These are phyloP conservation scores for Emydoidea blandingii DNA, from an alignment of 2,797 vertebrate genomes.

Conservation along the genomic window DNA sequence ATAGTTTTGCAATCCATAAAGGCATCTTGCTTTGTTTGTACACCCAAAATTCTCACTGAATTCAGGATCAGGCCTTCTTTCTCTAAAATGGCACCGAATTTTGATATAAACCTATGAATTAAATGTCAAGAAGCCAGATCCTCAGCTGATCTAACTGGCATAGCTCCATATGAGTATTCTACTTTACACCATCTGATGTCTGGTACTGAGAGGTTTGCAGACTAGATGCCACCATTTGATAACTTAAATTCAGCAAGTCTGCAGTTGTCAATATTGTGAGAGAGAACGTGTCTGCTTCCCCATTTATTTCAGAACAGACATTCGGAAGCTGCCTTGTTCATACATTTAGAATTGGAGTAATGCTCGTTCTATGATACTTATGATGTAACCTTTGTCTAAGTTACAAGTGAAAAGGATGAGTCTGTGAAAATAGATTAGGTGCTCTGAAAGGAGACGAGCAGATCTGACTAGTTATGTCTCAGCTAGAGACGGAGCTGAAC, in stretches of 20 bases:
- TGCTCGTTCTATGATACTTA: background rate
- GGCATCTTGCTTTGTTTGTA: background rate
- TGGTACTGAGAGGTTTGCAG: background rate
- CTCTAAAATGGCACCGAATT: slow-evolving; percentile 1
- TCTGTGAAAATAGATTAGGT: background rate
- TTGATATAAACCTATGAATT: background rate
- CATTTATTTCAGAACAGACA: background rate
- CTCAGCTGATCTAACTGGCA: background rate
- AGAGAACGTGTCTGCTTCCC: background rate
- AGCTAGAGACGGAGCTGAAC: background rate
- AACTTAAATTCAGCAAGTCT: background rate
- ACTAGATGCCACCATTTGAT: background rate
- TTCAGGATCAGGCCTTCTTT: background rate
- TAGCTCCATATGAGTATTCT: background rate
- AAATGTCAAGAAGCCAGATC: background rate
- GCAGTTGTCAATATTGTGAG: background rate
- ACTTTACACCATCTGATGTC: background rate
- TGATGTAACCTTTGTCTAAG: background rate
- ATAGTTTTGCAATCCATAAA: background rate
- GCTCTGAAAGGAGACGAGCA: background rate
- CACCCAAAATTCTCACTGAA: background rate
- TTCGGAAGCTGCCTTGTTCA: background rate
- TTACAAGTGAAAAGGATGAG: background rate
- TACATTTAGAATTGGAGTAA: background rate
- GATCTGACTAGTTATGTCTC: background rate